A percentile compares a stretch with the other conserved stretches of the same genome.
Conservation (phyloP, 2,113 vertebrate species). For the Hippocampus barbouri region DNA sequence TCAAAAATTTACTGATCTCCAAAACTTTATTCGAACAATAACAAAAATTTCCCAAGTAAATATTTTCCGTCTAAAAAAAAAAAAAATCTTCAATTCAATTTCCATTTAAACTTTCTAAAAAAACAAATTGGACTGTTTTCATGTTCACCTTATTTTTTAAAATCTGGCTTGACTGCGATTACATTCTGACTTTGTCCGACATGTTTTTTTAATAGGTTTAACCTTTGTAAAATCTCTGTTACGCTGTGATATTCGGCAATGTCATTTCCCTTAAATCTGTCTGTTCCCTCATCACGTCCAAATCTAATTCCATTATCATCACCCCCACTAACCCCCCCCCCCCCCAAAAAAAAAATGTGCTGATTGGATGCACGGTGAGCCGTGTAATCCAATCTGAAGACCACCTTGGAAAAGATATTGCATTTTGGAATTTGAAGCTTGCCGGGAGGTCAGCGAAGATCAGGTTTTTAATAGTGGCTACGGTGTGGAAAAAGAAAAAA, state of each 20-base stretch:
- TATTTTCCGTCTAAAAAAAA: no score
- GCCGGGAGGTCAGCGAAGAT: constrained; percentile 9
- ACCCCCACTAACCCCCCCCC: not conserved
- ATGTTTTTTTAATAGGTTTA: not conserved
- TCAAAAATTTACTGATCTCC: no score
- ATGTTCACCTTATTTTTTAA: not conserved
- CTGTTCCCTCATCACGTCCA: not conserved
- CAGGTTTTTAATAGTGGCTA: constrained; percentile 16
- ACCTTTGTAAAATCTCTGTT: constrained; percentile 3
- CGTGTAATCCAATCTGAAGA: constrained; percentile 41
- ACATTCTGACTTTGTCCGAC: not conserved
- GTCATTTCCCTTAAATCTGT: not conserved
- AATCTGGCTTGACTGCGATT: no score
- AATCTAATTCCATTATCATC: constrained; percentile 4
- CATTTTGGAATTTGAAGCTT: constrained; percentile 17
- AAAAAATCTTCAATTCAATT: no score
- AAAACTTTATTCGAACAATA: no score
- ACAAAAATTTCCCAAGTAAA: no score
- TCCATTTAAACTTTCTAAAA: no score
- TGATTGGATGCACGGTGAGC: constrained; percentile 29
- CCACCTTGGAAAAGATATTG: constrained; percentile 30
- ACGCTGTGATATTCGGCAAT: not conserved
- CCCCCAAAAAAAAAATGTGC: not conserved
- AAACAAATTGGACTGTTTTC: not conserved
- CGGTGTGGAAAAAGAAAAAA: not conserved